A percentile compares a stretch with the other conserved stretches of the same genome.
These are phyloP conservation scores for Bellardia bayeri DNA, from an alignment of 2,888 invertebrate genomes.

Conservation along the genomic window DNA sequence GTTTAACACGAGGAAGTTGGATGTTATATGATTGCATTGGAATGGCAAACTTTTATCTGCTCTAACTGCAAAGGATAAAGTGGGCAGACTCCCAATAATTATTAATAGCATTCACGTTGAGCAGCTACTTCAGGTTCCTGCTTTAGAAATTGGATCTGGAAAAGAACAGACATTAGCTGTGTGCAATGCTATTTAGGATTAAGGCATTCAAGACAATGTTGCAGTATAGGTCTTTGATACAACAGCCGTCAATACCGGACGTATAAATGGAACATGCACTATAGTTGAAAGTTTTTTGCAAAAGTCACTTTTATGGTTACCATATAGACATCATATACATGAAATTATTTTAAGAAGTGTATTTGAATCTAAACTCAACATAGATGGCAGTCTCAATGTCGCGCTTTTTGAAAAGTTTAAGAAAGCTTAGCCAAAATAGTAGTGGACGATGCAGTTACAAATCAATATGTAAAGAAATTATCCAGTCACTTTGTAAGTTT, in stretches of 20 bases:
- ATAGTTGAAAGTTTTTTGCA: constrained; percentile 1
- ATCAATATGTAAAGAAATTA: background rate
- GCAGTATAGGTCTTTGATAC: background rate
- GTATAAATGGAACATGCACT: constrained; percentile 1
- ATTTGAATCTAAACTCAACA: background rate
- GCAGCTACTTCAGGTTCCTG: background rate
- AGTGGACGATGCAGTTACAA: background rate
- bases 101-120: constrained; percentile 4
- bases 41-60: background rate
- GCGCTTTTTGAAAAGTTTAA: background rate
- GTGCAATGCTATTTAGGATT: constrained; percentile 26
- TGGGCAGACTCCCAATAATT: background rate
- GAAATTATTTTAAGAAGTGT: background rate
- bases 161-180: constrained; percentile 7
- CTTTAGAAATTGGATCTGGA: background rate
- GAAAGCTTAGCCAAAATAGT: background rate
- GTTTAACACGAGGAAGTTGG: no score
- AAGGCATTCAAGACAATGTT: constrained; percentile 4
- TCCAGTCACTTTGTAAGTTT: background rate
- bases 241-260: constrained; percentile 11
- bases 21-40: constrained; percentile 4
- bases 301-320: constrained; percentile 3
- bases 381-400: background rate
- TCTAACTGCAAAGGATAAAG: constrained; percentile 12
- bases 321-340: constrained; percentile 10